These are phyloP conservation scores for Lepidochrysops patricia DNA, from an alignment of 2,888 invertebrate genomes.

Conservation along the genomic window DNA sequence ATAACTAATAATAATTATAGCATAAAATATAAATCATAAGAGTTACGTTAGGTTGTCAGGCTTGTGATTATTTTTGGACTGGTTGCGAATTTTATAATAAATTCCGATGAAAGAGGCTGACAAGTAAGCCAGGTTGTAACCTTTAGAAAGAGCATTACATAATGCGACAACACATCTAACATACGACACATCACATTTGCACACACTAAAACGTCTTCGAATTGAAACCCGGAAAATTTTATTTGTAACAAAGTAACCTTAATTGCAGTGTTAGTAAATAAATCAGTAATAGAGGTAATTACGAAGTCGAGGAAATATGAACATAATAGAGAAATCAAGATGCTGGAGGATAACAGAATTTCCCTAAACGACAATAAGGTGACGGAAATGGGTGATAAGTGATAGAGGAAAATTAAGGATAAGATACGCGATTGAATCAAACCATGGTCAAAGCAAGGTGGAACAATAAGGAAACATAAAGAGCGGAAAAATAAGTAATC, in stretches of 20 bases:
- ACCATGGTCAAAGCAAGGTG: conserved; percentile 1
- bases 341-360: neutral
- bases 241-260: neutral
- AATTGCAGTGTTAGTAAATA: neutral
- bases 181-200: neutral
- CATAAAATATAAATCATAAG: neutral
- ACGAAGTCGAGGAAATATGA: neutral
- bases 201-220: neutral
- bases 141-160: neutral
- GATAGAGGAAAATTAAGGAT: conserved; percentile 5
- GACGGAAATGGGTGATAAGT: conserved; percentile 3
- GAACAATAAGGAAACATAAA: conserved; percentile 1
- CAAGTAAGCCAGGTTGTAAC: neutral
- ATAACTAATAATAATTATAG: neutral
- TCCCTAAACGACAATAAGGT: neutral
- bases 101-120: neutral
- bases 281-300: neutral
- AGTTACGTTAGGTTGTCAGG: neutral
- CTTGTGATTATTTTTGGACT: neutral
- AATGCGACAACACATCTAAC: neutral
- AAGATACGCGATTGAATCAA: neutral
- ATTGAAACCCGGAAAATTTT: neutral
- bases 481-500: neutral
- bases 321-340: neutral
- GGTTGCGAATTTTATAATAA: neutral